Base-by-base conservation (phyloP, 2,888 invertebrate genomes). In the Cephus pygmeus region DNA sequence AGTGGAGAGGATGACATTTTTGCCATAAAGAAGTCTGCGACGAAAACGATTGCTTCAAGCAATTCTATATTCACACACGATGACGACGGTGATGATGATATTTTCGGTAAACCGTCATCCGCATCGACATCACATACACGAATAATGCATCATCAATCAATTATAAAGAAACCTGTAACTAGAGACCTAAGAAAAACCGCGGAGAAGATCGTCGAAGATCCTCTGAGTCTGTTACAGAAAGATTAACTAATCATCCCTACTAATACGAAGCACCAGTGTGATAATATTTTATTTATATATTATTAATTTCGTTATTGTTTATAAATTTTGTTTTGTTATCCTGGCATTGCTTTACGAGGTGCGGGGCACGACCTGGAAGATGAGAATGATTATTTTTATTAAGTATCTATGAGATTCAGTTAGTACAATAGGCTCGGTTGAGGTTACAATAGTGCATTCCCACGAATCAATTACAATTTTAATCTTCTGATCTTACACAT, bases 151-250 rank as follows among this genome's bases (percentile, higher is more conserved):
- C 30, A 33, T 11, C 81, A 80, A 11, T 74, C 81, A n/a, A 79
- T 79, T 6, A 75, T 85, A 12, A 91, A 90, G 69, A 91, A 90
- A 69, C 89, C 88, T 80, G 80, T 89, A 12, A 90, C 88, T 0
- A 89, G 86, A 79, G 89, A 91, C 79, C 76, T 91, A 73, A 91
- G 87, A 74, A 91, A 90, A 83, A 91, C 90, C 34, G 90, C 89
- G 31, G 88, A 90, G 75, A 88, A 88, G 73, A 91, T 91, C 69
- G 85, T 85, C 23, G 88, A 89, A 75, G 91, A 91, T 85, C 91
- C 91, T n/a, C 80, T 91, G 73, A 90, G 90, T 79, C 82, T 89
- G 83, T 79, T 91, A 40, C 87, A 86, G 75, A 88, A 90, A 33
- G 90, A 91, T 76, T 90, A 84, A 83, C 76, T 31, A 56, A 56